These are phyloP conservation scores for Scaptomyza tumidula DNA, from an alignment of 2,888 invertebrate genomes.

Conservation along the genomic window DNA sequence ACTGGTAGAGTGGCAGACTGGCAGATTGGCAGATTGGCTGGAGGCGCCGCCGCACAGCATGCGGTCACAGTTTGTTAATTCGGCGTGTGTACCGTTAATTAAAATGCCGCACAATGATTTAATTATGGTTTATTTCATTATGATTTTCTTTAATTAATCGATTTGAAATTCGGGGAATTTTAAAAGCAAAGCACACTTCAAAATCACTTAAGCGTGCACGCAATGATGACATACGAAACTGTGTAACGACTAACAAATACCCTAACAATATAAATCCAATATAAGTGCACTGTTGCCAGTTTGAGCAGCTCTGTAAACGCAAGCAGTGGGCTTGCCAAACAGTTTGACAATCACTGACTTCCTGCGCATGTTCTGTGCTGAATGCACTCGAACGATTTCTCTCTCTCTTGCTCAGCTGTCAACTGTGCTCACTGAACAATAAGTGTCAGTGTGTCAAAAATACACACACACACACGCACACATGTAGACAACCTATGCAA, in stretches of 20 bases:
- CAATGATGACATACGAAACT: slow-evolving; percentile 25
- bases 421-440: slow-evolving; percentile 53
- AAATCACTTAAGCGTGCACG: slow-evolving; percentile 46
- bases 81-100: slow-evolving; percentile 69
- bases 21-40: too few relatives aligned
- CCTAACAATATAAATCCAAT: background rate
- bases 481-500: background rate
- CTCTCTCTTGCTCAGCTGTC: slow-evolving; percentile 28
- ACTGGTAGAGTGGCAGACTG: background rate
- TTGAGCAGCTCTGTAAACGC: slow-evolving; percentile 70
- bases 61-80: slow-evolving; percentile 77
- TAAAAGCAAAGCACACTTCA: slow-evolving; percentile 56
- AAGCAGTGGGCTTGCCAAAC: slow-evolving; percentile 57
- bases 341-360: slow-evolving; percentile 39
- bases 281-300: slow-evolving; percentile 30
- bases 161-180: slow-evolving; percentile 36
- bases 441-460: slow-evolving; percentile 83
- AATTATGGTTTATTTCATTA: slow-evolving; percentile 48
- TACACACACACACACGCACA: slow-evolving; percentile 12
- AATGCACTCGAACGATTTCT: slow-evolving; percentile 15
- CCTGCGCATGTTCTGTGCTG: slow-evolving; percentile 55
- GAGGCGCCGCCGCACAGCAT: slow-evolving; percentile 55
- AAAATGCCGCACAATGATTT: slow-evolving; percentile 60
- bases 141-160: slow-evolving; percentile 52
- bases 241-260: slow-evolving; percentile 27